phyloP scores from a whole-genome alignment of 2,797 vertebrate genomes.

The Hypotaenidia philippensis region DNA sequence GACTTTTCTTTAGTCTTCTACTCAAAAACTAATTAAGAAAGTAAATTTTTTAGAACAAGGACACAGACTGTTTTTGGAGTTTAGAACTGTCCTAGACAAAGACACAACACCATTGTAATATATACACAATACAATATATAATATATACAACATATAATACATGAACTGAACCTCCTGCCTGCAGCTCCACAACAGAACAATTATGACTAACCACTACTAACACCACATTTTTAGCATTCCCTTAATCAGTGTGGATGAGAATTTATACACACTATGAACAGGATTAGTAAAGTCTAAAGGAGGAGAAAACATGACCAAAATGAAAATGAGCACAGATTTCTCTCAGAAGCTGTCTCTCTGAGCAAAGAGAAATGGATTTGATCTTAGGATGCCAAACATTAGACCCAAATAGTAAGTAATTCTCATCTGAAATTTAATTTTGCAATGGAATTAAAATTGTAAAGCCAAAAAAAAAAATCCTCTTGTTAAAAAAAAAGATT shows the following conservation, averaged over 20 bases:
- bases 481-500: neutral
- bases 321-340: neutral
- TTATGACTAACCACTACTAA: neutral
- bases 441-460: neutral
- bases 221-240: neutral
- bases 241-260: neutral
- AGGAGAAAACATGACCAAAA: neutral
- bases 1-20: neutral
- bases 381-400: neutral
- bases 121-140: too few species aligned
- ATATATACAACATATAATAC: neutral
- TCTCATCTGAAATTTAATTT: neutral
- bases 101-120: neutral
- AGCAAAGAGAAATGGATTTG: neutral
- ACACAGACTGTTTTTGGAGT: neutral
- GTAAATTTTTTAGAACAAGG: neutral
- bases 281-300: neutral
- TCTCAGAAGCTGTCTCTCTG: neutral
- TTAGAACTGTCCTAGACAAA: neutral
- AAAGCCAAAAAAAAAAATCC: neutral
- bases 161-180: neutral
- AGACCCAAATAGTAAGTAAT: neutral
- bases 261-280: neutral
- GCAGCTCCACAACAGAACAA: neutral
- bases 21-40: neutral